Base-by-base conservation (phyloP, 2,888 invertebrate species). In the Laothoe populi region DNA sequence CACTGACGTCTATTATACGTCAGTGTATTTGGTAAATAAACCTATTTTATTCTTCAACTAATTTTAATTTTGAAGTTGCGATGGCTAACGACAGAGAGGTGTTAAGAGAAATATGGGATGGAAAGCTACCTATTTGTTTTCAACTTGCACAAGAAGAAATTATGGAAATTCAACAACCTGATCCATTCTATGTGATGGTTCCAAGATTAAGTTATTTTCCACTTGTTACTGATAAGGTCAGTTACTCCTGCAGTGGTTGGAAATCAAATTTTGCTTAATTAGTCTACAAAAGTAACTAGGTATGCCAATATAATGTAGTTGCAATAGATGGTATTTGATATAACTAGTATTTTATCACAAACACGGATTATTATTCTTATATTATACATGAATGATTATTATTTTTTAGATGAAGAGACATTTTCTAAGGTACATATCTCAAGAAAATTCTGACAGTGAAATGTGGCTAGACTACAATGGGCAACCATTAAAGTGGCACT, bases 1-100 rank as follows among this genome's bases (percentile, higher is more conserved):
- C n/a, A n/a, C n/a, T n/a, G n/a, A n/a, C n/a, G n/a, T n/a, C n/a
- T n/a, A n/a, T n/a, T n/a, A n/a, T n/a, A n/a, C n/a, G n/a, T n/a
- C n/a, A n/a, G n/a, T 26, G 26, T 26, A 5, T 4, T 26, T 26
- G 2, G 26, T 26, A 5, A 26, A 4, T 26, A 26, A 31, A n/a
- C n/a, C n/a, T n/a, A n/a, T n/a, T n/a, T 8, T 8, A 31, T 2
- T 5, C 8, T 31, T 4, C 31, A 31, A 1, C 2, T 1, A 8
- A 31, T 31, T 31, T 31, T 31, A 26, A n/a, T 8, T 26, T 31
- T n/a, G 0, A 49, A 35, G 57, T 10, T 59, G 57, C 31, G 46
- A 98, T 98, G 98, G 98, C 98, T 68, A 97, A 98, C 81, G 99
- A 99, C 87, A 95, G 98, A 77, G 98, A 99, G 94, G 96, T 99